Conservation (phyloP, 2,888 invertebrate genomes). For the Pyrocoelia pectoralis region DNA sequence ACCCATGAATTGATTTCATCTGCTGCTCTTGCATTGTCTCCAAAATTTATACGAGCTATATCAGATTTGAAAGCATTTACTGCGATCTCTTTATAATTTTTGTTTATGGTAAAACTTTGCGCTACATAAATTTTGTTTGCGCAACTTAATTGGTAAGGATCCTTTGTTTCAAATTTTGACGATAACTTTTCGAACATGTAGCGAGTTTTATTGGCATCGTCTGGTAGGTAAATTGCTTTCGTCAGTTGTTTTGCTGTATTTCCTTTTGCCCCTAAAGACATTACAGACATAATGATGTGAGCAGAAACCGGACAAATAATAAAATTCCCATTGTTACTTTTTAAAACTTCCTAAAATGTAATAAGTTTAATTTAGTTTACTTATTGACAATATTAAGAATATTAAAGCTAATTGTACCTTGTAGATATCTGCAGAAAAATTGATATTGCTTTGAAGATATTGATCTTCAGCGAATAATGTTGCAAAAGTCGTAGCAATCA, state of each 20-base stretch:
- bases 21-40: constrained; percentile 38
- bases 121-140: constrained; percentile 70
- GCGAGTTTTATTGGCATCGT: constrained; percentile 22
- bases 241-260: constrained; percentile 47
- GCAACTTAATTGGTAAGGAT: constrained; percentile 42
- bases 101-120: constrained; percentile 62
- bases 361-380: no score
- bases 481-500: no score
- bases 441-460: no score
- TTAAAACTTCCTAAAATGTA: constrained; percentile 17
- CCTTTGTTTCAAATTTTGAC: constrained; percentile 36
- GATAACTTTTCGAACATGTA: constrained; percentile 35
- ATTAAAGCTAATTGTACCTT: no score
- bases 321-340: constrained; percentile 43
- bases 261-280: constrained; percentile 50
- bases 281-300: constrained; percentile 50
- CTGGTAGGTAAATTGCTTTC: constrained; percentile 36
- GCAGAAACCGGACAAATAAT: constrained; percentile 53
- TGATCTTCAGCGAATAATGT: no score
- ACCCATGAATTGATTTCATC: constrained; percentile 54
- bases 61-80: constrained; percentile 68
- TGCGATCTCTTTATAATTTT: constrained; percentile 66
- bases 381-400: no score
- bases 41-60: constrained; percentile 59
- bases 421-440: background rate